Conservation (phyloP, 2,888 invertebrate genomes). For the Eupithecia abbreviata region DNA sequence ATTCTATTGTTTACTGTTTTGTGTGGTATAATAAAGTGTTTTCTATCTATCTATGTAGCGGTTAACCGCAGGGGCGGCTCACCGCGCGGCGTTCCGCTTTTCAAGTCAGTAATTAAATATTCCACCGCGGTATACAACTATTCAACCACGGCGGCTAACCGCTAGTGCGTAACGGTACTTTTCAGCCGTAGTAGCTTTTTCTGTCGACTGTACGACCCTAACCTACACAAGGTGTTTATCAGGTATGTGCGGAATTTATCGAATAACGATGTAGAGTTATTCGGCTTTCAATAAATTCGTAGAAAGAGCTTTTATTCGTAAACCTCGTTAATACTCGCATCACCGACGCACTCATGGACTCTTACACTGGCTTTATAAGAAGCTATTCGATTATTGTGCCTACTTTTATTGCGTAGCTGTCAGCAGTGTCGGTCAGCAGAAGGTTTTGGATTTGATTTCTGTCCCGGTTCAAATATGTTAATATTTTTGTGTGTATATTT, state of each 20-base stretch:
- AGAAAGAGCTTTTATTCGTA: background rate
- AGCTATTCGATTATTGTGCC: background rate
- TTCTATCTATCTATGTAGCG: too few relatives aligned
- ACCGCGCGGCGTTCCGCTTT: too few relatives aligned
- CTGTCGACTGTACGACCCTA: background rate
- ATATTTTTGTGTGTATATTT: background rate
- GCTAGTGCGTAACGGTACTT: background rate
- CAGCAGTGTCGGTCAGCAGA: background rate
- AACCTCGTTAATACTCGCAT: background rate
- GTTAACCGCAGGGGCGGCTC: too few relatives aligned
- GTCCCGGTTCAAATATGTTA: background rate
- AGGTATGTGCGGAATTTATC: slow-evolving; percentile 8
- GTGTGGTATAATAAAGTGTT: too few relatives aligned
- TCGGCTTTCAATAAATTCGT: slow-evolving; percentile 4
- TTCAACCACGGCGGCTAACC: too few relatives aligned
- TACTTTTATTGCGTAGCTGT: background rate
- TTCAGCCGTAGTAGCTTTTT: background rate
- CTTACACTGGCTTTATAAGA: background rate
- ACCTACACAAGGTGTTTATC: background rate
- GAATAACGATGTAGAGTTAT: slow-evolving; percentile 1
- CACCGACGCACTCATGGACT: background rate
- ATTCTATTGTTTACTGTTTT: too few relatives aligned
- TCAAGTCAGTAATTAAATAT: too few relatives aligned
- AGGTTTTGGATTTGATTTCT: background rate
- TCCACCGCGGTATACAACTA: too few relatives aligned